Evolutionary conservation across 1,140 invertebrate species (phyloP).

Genomic region (Conopomorpha cramerella): DNA sequence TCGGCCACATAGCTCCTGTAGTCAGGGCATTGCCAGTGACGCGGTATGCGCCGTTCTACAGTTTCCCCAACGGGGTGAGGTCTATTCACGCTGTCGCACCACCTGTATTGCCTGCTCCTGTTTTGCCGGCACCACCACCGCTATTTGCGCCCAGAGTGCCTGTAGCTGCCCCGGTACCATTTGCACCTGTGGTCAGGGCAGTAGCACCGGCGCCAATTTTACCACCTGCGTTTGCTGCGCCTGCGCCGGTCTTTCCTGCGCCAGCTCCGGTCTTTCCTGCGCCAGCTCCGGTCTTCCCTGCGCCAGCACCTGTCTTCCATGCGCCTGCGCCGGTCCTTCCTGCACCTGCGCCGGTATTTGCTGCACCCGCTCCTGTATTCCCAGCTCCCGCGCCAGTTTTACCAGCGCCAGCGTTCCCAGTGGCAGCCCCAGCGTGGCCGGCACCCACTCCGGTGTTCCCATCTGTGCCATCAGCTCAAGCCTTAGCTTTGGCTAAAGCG

Average conservation of each 20-base stretch:
- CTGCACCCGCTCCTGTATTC: slow-evolving; percentile 15
- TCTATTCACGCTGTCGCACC: slow-evolving; percentile 43
- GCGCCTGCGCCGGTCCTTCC: slow-evolving; percentile 11
- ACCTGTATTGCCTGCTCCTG: slow-evolving; percentile 11
- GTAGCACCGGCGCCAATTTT: background rate
- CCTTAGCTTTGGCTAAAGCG: no score
- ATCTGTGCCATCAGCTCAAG: slow-evolving; percentile 16
- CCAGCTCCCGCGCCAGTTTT: slow-evolving; percentile 12
- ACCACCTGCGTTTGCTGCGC: slow-evolving; percentile 4
- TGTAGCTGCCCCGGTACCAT: slow-evolving; percentile 13
- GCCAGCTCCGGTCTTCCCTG: slow-evolving; percentile 9
- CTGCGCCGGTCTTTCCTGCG: slow-evolving; percentile 25
- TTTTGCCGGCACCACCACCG: slow-evolving; percentile 12
- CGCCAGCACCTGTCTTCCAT: slow-evolving; percentile 12
- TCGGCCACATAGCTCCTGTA: slow-evolving; percentile 27
- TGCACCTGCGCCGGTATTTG: slow-evolving; percentile 5
- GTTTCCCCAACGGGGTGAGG: slow-evolving; percentile 33
- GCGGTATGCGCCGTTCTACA: slow-evolving; percentile 49
- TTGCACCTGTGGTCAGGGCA: slow-evolving; percentile 9
- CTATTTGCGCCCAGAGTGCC: no score
- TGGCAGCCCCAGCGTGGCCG: slow-evolving; percentile 14
- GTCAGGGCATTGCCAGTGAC: slow-evolving; percentile 34
- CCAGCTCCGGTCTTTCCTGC: slow-evolving; percentile 7
- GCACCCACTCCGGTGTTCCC: slow-evolving; percentile 22
- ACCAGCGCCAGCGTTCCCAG: slow-evolving; percentile 11